Evolutionary conservation across 2,888 invertebrate genomes (phyloP).

Genomic region (Cheilosia pagana): DNA sequence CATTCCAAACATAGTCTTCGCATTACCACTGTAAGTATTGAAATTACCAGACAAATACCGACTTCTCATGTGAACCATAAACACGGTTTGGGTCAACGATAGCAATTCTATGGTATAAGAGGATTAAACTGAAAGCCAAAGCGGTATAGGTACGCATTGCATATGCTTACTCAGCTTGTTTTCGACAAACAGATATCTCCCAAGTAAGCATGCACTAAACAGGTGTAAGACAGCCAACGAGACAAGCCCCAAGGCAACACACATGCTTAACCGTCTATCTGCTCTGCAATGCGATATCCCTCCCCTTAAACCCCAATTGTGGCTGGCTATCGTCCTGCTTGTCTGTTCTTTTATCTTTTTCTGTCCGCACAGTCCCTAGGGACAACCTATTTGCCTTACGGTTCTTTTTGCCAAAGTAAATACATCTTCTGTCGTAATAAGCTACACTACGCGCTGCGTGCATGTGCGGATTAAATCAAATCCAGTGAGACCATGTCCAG

Average conservation of each 20-base stretch:
- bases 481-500: conserved; percentile 19
- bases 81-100: no score
- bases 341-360: neutral
- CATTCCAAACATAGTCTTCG: no score
- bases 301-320: neutral
- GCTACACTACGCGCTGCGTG: conserved; percentile 1
- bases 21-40: no score
- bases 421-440: conserved; percentile 20
- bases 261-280: neutral
- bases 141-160: no score
- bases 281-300: neutral
- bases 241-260: neutral
- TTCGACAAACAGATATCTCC: no score
- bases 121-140: no score
- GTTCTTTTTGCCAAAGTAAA: conserved; percentile 18
- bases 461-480: conserved; percentile 38
- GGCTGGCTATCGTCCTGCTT: neutral
- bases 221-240: neutral
- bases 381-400: conserved; percentile 12
- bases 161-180: no score
- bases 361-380: neutral
- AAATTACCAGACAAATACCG: no score
- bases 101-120: no score
- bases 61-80: no score
- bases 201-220: no score